phyloP scores from a whole-genome alignment of 2,888 invertebrate genomes.

The Luffia ferchaultella region DNA sequence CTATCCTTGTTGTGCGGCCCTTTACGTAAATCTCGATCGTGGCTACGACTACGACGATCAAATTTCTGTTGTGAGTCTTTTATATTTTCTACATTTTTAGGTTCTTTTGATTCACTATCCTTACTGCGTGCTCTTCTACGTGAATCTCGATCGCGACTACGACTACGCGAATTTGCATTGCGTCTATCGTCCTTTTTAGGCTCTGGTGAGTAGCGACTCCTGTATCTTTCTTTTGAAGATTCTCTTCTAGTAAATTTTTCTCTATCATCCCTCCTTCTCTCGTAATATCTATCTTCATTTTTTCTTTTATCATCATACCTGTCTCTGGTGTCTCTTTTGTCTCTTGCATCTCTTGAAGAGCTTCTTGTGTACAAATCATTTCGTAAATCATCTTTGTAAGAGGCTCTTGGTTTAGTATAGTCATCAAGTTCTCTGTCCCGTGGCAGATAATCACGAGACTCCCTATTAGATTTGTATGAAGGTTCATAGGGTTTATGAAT shows the following conservation, averaged over 20 bases:
- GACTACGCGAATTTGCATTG: neutral
- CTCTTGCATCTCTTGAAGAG: constrained; percentile 4
- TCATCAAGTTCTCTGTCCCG: constrained; percentile 4
- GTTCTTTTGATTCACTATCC: constrained; percentile 30
- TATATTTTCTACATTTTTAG: too few species aligned
- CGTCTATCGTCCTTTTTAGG: neutral
- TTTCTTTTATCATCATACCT: constrained; percentile 11
- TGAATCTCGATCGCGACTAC: neutral
- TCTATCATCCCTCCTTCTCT: constrained; percentile 22
- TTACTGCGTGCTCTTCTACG: constrained; percentile 41
- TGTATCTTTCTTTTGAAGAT: neutral
- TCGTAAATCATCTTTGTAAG: constrained; percentile 23
- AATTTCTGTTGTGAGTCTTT: too few species aligned
- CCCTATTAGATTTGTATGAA: constrained; percentile 25
- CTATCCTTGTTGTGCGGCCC: constrained; percentile 38
- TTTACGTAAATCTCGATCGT: constrained; percentile 25
- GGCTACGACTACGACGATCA: constrained; percentile 1
- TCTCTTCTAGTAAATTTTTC: constrained; percentile 3
- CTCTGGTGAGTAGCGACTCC: neutral
- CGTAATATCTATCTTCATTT: constrained; percentile 19
- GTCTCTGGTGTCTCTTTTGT: neutral
- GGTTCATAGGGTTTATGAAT: constrained; percentile 12
- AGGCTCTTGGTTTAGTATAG: neutral
- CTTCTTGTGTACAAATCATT: constrained; percentile 16
- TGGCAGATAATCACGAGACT: constrained; percentile 15